These are phyloP conservation scores for Cyclophora albipunctata DNA, from an alignment of 2,888 invertebrate species.

Conservation along the genomic window DNA sequence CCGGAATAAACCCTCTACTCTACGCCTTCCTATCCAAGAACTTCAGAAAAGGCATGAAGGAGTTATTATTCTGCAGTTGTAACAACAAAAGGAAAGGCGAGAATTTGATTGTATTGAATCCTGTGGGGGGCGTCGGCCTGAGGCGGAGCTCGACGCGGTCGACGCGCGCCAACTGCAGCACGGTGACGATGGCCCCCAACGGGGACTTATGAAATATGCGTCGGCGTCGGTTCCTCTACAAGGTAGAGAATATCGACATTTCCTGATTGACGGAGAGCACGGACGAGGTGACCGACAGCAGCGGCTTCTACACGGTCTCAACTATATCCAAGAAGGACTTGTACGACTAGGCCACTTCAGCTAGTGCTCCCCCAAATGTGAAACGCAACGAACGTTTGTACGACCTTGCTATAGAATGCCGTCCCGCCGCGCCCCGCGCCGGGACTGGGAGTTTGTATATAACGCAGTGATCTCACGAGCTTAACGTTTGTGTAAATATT, in stretches of 20 bases:
- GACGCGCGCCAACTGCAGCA: slow-evolving; percentile 73
- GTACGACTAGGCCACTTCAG: slow-evolving; percentile 37
- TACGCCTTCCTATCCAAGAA: slow-evolving; percentile 90
- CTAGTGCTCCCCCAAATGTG: slow-evolving; percentile 13
- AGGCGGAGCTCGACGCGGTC: slow-evolving; percentile 69
- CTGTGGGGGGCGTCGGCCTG: slow-evolving; percentile 56
- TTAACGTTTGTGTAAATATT: slow-evolving; percentile 24
- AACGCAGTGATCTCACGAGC: slow-evolving; percentile 47
- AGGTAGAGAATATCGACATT: slow-evolving; percentile 58
- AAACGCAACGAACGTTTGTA: slow-evolving; percentile 14
- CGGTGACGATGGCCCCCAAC: slow-evolving; percentile 68
- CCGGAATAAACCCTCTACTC: slow-evolving; percentile 91
- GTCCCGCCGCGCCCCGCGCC: too few species aligned
- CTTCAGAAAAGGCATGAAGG: slow-evolving; percentile 89
- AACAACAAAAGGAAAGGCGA: slow-evolving; percentile 56
- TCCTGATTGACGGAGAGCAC: slow-evolving; percentile 73
- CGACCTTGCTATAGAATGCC: slow-evolving; percentile 6
- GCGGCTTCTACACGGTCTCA: slow-evolving; percentile 58
- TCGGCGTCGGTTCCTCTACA: slow-evolving; percentile 58
- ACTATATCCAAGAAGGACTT: slow-evolving; percentile 57
- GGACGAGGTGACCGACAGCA: slow-evolving; percentile 65
- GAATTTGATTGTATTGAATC: slow-evolving; percentile 60
- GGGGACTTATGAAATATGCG: slow-evolving; percentile 67
- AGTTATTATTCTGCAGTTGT: slow-evolving; percentile 80
- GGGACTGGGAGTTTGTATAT: slow-evolving; percentile 6